Percentiles rank a stretch among this genome's conserved stretches.
Evolutionary conservation across 2,888 invertebrate genomes (phyloP).

Genomic region (Matsumyia berberina): DNA sequence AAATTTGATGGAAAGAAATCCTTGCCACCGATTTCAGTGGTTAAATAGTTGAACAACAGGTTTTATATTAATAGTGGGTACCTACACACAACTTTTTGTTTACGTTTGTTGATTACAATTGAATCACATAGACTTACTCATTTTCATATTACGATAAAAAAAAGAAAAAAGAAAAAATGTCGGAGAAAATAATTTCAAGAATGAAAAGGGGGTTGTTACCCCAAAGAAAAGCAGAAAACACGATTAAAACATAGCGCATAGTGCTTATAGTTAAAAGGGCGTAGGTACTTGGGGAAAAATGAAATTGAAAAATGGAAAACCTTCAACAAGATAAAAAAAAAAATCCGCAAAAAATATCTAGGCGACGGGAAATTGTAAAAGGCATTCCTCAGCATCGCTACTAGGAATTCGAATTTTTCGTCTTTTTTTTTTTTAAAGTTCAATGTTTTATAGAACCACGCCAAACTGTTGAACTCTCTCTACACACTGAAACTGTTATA

Average conservation of each 20-base stretch:
- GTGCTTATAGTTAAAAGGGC: slow-evolving; percentile 70
- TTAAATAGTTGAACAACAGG: slow-evolving; percentile 63
- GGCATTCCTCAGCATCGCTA: slow-evolving; percentile 55
- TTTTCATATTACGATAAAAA: slow-evolving; percentile 34
- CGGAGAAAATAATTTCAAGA: slow-evolving; percentile 57
- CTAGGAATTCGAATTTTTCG: slow-evolving; percentile 3
- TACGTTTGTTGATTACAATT: slow-evolving; percentile 71
- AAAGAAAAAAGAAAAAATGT: slow-evolving; percentile 18
- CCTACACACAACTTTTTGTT: slow-evolving; percentile 64
- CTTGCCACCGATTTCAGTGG: slow-evolving; percentile 2
- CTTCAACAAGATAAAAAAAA: slow-evolving; percentile 17
- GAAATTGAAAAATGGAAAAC: slow-evolving; percentile 19
- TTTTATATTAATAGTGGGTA: slow-evolving; percentile 51
- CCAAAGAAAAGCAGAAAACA: slow-evolving; percentile 7
- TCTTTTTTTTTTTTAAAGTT: slow-evolving; percentile 23
- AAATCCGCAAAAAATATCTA: slow-evolving; percentile 29
- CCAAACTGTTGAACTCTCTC: slow-evolving; percentile 76
- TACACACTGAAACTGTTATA: slow-evolving; percentile 72
- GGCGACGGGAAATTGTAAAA: slow-evolving; percentile 36
- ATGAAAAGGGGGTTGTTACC: slow-evolving; percentile 53
- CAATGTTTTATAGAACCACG: slow-evolving; percentile 72
- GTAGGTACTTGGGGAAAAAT: slow-evolving; percentile 51
- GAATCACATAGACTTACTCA: slow-evolving; percentile 62
- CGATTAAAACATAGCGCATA: slow-evolving; percentile 37
- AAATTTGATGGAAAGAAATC: not conserved